Evolutionary conservation across 2,113 vertebrate species (phyloP), one percentile per base, ranked within the genome.

Genomic region (Brachirus orientalis): DNA sequence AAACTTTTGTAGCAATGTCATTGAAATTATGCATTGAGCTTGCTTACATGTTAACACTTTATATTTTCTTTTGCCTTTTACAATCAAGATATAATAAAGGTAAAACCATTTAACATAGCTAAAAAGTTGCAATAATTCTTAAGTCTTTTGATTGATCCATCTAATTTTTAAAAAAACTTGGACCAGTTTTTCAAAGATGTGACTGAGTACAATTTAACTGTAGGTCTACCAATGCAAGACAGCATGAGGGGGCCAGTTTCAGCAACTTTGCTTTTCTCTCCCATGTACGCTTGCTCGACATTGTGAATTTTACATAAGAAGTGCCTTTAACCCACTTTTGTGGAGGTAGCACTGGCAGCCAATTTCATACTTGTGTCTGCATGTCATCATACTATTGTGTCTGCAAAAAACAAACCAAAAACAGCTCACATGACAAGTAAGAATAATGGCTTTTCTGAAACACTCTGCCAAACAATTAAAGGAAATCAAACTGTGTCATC

Each of bases 41-140:
- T 40, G 14, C 22, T 51, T 71, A 22, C 20, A 19, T 54, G 63
- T 10, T 20, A 38, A 40, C 14, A 28, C 28, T 28, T 28, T 57
- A 20, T 48, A 20, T 48, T 51, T 13, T 14, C 7, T 35, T 55
- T 64, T 60, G 20, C 4, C 1, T 16, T 69, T 75, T 57, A 17
- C 45, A 22, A 1, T 44, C 36, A 57, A 61, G 6, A 41, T 46
- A 22, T 53, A 69, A 72, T 40, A 45, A 17, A 20, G 22, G 20
- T 20, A 66, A 54, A 73, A 48, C 28, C 28, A 16, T 76, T 69
- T 13, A 41, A 65, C 28, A 59, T 12, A 13, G 40, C 55, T 28
- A 62, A 79, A 37, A 56, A 78, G 47, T 47, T 57, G 7, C 20
- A 47, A 61, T 40, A 47, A 74, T 28, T n/a, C n/a, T n/a, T 28